Evolutionary conservation across 92 coral and sea anemone species (phyloP), one percentile per base, ranked within the genome.

Genomic region (Epizoanthus scotinus): DNA sequence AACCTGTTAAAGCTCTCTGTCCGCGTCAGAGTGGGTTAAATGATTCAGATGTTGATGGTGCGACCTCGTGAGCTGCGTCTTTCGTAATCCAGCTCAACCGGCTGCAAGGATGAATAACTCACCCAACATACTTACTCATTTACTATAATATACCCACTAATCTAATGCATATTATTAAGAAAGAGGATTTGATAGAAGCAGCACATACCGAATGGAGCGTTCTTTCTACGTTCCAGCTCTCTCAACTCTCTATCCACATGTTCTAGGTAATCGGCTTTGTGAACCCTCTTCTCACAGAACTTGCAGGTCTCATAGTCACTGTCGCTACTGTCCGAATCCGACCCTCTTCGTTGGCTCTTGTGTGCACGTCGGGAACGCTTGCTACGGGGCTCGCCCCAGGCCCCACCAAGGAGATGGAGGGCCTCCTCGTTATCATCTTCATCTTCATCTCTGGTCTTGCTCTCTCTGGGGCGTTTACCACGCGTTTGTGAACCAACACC

Each of bases 321-420:
- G 67, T 74, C 68, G 38, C 81, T 74, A 10, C 67, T 58, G 3
- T 74, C 81, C 0, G 81, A 74, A 66, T 74, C 81, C 14, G 68
- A 74, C 15, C 19, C 56, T 74, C 56, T 58, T 19, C 50, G 49
- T 31, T 10, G 53, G 81, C 81, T 74, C 67, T 31, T 74, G 27
- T 17, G 50, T 8, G 68, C 67, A 31, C 81, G 81, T 67, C 81
- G 81, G 3, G 81, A 59, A 13, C 81, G 81, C 67, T 74, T 74
- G 81, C 38, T 2, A 21, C 81, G 54, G 60, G 55, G 55, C n/a
- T 22, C 17, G 67, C 34, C 25, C 81, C 67, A 74, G 36, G 81
- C 56, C 15, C 21, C 31, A 17, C 81, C 67, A 6, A 74, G 67
- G 26, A 27, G 2, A 58, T 74, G 67, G 13, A 74, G 67, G 62